A percentile compares a stretch with the other conserved stretches of the same genome.
Conservation (phyloP, 1,140 invertebrate species). For the Adoxophyes honmai region DNA sequence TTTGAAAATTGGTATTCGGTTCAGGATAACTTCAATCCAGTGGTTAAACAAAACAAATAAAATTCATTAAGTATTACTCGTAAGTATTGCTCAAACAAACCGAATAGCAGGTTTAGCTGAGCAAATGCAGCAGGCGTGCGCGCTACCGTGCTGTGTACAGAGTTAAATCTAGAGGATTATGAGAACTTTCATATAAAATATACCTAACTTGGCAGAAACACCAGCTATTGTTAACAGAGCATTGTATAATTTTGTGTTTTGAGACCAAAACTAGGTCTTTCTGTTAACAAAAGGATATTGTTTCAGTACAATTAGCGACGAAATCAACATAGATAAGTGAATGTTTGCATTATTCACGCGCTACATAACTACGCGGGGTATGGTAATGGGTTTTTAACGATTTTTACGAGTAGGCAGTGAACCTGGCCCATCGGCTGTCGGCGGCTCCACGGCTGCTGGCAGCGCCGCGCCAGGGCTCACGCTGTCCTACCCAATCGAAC, state of each 20-base stretch:
- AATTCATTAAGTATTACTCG: conserved; percentile 1
- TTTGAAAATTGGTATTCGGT: no score
- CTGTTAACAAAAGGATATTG: conserved; percentile 64
- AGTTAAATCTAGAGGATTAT: conserved; percentile 8
- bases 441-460: no score
- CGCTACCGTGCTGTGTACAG: conserved; percentile 12
- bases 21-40: no score
- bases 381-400: conserved; percentile 1
- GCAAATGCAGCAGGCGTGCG: conserved; percentile 4
- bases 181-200: conserved; percentile 13
- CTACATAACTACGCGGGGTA: conserved; percentile 21
- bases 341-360: conserved; percentile 51
- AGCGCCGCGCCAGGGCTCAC: no score
- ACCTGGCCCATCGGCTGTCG: no score
- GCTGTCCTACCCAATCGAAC: no score
- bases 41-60: conserved; percentile 2
- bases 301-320: conserved; percentile 60
- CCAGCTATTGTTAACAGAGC: conserved; percentile 47
- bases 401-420: not conserved
- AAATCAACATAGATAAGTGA: conserved; percentile 66
- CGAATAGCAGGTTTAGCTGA: conserved; percentile 9
- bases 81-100: conserved; percentile 4
- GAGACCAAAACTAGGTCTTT: conserved; percentile 62
- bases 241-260: conserved; percentile 63
- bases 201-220: conserved; percentile 15